phyloP scores from a whole-genome alignment of 2,888 invertebrate species.

The Torymus tubicola region DNA sequence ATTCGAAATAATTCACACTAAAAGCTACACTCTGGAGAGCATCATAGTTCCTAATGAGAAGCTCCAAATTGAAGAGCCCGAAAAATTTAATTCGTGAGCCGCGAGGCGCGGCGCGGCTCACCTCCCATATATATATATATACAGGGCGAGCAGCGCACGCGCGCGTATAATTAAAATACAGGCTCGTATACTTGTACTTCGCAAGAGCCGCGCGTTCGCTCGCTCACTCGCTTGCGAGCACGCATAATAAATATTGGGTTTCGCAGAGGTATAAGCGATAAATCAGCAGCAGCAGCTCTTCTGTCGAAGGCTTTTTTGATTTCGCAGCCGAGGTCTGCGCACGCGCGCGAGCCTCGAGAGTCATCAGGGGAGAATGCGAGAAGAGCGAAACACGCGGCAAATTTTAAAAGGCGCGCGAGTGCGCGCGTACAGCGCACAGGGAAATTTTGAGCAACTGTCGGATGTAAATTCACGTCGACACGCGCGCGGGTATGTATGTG shows the following conservation, averaged over 20 bases:
- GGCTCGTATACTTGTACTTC: no score
- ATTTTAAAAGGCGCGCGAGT: background rate
- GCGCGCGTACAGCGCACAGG: slow-evolving; percentile 21
- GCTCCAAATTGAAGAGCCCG: background rate
- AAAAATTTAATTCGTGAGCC: slow-evolving; percentile 20
- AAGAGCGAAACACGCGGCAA: background rate
- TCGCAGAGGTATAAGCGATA: slow-evolving; percentile 45
- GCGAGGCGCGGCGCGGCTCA: background rate
- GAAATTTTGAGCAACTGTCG: slow-evolving; percentile 45
- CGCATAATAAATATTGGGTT: slow-evolving; percentile 48
- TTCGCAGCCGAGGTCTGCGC: slow-evolving; percentile 1
- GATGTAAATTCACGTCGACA: slow-evolving; percentile 49
- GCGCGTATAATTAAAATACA: no score
- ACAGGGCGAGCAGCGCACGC: no score
- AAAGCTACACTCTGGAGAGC: no score
- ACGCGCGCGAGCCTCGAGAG: slow-evolving; percentile 1
- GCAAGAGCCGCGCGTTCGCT: slow-evolving; percentile 11
- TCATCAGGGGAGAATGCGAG: slow-evolving; percentile 19
- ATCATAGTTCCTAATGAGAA: no score
- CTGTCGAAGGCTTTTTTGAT: slow-evolving; percentile 36
- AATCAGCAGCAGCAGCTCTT: slow-evolving; percentile 42
- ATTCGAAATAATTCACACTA: no score
- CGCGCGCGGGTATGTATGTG: background rate
- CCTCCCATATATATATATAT: background rate
- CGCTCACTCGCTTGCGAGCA: background rate